These are phyloP conservation scores for Synchiropus splendidus DNA, from an alignment of 2,113 vertebrate species.

Conservation along the genomic window DNA sequence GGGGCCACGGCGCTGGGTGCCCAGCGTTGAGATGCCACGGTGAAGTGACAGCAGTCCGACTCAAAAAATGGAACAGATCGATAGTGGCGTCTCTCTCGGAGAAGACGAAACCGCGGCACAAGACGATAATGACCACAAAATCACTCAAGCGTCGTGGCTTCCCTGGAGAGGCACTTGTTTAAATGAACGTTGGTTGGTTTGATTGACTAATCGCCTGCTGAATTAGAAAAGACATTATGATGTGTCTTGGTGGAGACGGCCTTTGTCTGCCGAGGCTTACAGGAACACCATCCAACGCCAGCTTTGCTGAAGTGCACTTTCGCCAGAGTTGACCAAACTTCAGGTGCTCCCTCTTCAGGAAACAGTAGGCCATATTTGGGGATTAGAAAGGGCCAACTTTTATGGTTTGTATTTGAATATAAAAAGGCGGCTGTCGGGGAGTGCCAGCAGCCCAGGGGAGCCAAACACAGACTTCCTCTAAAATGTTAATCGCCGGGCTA, in stretches of 20 bases:
- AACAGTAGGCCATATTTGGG: background rate
- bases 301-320: background rate
- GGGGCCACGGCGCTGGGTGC: constrained; percentile 21
- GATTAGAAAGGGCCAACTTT: constrained; percentile 58
- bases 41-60: constrained; percentile 46
- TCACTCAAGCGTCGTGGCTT: constrained; percentile 42
- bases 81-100: constrained; percentile 42
- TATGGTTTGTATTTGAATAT: constrained; percentile 61
- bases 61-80: constrained; percentile 47
- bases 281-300: constrained; percentile 19
- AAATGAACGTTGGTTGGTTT: constrained; percentile 38
- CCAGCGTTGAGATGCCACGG: constrained; percentile 26
- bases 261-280: constrained; percentile 9
- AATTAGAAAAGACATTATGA: constrained; percentile 53
- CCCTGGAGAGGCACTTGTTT: constrained; percentile 33
- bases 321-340: too few species aligned
- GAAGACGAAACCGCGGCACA: constrained; percentile 37
- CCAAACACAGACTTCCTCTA: constrained; percentile 62
- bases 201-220: constrained; percentile 43
- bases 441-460: constrained; percentile 45
- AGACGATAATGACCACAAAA: constrained; percentile 50
- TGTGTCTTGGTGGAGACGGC: constrained; percentile 17
- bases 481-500: constrained; percentile 65
- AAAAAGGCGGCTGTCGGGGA: constrained; percentile 48
- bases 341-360: too few species aligned